These are phyloP conservation scores for Albula goreensis DNA, from an alignment of 2,113 vertebrate species.

Conservation along the genomic window DNA sequence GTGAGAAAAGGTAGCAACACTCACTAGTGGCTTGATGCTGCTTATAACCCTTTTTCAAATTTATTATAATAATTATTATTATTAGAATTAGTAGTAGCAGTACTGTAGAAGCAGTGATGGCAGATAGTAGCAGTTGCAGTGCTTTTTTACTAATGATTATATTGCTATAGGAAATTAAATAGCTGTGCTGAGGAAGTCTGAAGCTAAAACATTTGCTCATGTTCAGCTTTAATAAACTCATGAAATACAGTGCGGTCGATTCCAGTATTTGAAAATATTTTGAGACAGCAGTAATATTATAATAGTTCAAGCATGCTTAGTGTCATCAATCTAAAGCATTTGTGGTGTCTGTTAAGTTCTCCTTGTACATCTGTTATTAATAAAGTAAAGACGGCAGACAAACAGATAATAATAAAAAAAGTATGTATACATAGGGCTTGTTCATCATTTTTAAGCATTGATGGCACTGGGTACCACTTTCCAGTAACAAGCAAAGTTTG, in stretches of 20 bases:
- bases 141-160: too few species aligned
- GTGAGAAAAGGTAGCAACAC: neutral
- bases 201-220: neutral
- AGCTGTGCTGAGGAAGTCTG: too few species aligned
- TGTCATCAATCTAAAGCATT: neutral
- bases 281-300: neutral
- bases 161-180: too few species aligned
- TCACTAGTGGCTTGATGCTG: neutral
- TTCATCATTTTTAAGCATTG: neutral
- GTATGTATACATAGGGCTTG: too few species aligned
- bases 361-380: neutral
- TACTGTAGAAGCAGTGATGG: too few species aligned
- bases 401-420: too few species aligned
- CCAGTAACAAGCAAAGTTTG: constrained; percentile 51
- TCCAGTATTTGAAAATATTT: neutral
- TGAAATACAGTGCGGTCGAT: neutral
- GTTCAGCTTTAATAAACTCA: too few species aligned
- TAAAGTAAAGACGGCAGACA: neutral
- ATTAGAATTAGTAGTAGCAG: neutral
- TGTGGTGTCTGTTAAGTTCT: neutral
- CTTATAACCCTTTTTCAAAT: too few species aligned
- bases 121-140: too few species aligned
- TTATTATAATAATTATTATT: neutral
- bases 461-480: constrained; percentile 28
- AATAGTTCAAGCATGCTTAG: neutral